Base-by-base conservation (phyloP, 1,140 invertebrate genomes). In the Ephestia elutella region DNA sequence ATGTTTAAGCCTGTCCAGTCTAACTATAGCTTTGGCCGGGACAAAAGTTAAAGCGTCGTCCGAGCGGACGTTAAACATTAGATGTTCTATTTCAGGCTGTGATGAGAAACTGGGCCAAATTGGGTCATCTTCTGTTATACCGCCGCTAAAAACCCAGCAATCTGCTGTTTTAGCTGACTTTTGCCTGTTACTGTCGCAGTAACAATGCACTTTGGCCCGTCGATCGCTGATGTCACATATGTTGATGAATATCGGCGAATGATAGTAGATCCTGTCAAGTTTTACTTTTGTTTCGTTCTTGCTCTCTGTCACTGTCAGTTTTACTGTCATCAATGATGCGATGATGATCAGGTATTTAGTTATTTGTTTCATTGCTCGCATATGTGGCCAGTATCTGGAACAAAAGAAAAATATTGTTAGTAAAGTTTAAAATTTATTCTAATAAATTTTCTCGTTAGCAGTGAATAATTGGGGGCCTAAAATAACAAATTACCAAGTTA, bases 31-130 rank as follows among this genome's bases (percentile, higher is more conserved):
- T 65, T 91, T 90, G 0, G 92, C 93, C 0, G 94, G 94, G 21
- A 95, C 90, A 63, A 92, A 93, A 5, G 89, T 91, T 28, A 95
- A 82, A 0, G 89, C 90, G n/a, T 92, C 92, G 59, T 92, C 91
- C 3, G 90, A 89, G 51, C 93, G 90, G 0, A 94, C 91, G 62
- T 92, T 92, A 61, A 95, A 92, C 65, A 91, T 92, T 13, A 95
- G 81, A 65, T 93, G 91, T 64, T 91, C 89, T 56, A 95, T 71
- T 51, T 92, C 89, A 8, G 90, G 91, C 80, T 95, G 94, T 2
- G 92, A 92, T 30, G 89, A 89, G 80, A 96, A 95, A 60, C 91
- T 90, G 2, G 86, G 89, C 94, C 94, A 95, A 21, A 93, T 90
- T 0, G 91, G 89, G 69, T 94, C 92, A 54, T 92, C 91, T 55